phyloP scores from a whole-genome alignment of 2,113 vertebrate genomes.

The Gavialis gangeticus region DNA sequence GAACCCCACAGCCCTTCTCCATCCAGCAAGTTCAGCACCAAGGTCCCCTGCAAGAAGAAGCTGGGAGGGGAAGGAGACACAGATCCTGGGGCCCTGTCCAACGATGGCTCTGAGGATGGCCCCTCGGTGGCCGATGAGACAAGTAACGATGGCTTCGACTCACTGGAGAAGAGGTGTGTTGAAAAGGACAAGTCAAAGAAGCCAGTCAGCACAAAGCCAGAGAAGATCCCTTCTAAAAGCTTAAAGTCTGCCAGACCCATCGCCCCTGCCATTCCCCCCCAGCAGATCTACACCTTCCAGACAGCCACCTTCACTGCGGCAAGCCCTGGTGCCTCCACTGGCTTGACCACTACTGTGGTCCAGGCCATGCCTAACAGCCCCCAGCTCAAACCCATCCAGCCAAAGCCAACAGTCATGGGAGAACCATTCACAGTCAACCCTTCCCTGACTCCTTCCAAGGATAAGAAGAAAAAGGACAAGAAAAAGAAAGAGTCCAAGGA shows the following conservation, averaged over 20 bases:
- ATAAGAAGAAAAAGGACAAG: constrained; percentile 99
- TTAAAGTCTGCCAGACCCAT: constrained; percentile 92
- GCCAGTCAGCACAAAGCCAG: constrained; percentile 83
- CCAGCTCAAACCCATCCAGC: constrained; percentile 94
- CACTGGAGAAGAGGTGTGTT: constrained; percentile 86
- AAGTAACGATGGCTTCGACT: constrained; percentile 93
- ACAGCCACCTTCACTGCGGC: constrained; percentile 86
- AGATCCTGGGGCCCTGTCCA: constrained; percentile 86
- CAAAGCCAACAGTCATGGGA: constrained; percentile 91
- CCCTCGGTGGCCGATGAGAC: constrained; percentile 91
- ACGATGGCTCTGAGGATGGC: constrained; percentile 94
- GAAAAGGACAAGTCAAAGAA: constrained; percentile 93
- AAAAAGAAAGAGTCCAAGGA: constrained; percentile 98
- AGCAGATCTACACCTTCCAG: constrained; percentile 92
- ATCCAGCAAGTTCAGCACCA: constrained; percentile 91
- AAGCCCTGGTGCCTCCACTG: constrained; percentile 87
- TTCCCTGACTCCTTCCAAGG: constrained; percentile 90
- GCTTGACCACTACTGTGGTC: constrained; percentile 87
- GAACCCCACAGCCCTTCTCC: constrained; percentile 95
- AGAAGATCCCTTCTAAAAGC: constrained; percentile 93
- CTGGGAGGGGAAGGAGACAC: constrained; percentile 83
- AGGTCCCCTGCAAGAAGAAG: constrained; percentile 93
- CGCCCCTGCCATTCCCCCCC: constrained; percentile 87
- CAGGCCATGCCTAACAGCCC: constrained; percentile 95
- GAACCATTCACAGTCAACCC: constrained; percentile 91